Evolutionary conservation across 2,113 vertebrate species (phyloP), one percentile per base, ranked within the genome.

Genomic region (Melanostigma gelatinosum): DNA sequence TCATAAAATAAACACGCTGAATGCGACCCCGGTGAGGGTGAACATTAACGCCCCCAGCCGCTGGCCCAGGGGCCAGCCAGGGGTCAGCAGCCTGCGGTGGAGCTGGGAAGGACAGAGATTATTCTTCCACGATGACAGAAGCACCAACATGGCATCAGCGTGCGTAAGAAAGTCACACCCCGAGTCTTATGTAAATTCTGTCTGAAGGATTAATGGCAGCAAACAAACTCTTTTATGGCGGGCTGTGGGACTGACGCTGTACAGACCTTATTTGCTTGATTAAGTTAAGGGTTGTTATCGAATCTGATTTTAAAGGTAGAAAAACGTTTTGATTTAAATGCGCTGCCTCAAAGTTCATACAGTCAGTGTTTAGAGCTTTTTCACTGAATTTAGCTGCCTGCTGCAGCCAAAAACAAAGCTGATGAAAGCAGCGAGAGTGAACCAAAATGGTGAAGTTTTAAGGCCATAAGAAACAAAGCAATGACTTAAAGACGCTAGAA

Each of bases 11-110:
- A 94, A 94, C 90, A 91, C 80, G 77, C 85, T 64, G 70, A 78
- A 72, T 90, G 79, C 66, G 86, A 93, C 92, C 93, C 90, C n/a
- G 44, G 73, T 83, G 85, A 79, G 89, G 86, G 89, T 86, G 92
- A 92, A 91, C 92, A 93, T 94, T 93, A 93, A 93, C 92, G 92
- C 92, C 86, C 86, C 84, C 82, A 79, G 87, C 80, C 85, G 55
- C 79, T 70, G 84, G 82, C 64, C 68, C n/a, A 1, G 74, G 77
- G 91, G 92, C 93, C 89, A 72, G 66, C 55, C 36, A 60, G 84
- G 72, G 89, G 92, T 92, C 88, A 84, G 89, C 82, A 75, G 91
- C 87, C 88, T 79, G 81, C 48, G 74, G 81, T 76, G 82, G 67
- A 89, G 84, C 24, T 24, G 1, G 72, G 52, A 79, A 85, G 75